These are phyloP conservation scores for Eupeodes corollae DNA, from an alignment of 1,140 invertebrate species.

Conservation along the genomic window DNA sequence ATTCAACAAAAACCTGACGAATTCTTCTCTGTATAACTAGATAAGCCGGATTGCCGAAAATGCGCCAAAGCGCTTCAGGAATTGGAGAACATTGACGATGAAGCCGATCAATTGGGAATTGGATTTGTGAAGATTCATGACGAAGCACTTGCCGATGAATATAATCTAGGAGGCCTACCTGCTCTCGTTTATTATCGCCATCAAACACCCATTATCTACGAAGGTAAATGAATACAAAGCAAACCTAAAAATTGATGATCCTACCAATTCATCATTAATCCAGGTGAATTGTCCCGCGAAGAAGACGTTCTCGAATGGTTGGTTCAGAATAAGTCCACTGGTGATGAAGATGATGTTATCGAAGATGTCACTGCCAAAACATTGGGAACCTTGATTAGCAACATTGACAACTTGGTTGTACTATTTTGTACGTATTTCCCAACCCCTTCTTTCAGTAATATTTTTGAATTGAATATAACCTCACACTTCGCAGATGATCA, in stretches of 20 bases:
- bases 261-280: slow-evolving; percentile 13
- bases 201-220: slow-evolving; percentile 89
- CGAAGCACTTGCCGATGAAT: slow-evolving; percentile 81
- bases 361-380: slow-evolving; percentile 86
- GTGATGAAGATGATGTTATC: slow-evolving; percentile 85
- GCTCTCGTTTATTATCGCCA: slow-evolving; percentile 87
- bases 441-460: background rate
- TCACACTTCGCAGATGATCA: slow-evolving; percentile 55
- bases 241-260: slow-evolving; percentile 2
- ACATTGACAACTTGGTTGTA: slow-evolving; percentile 83
- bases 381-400: slow-evolving; percentile 74
- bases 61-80: slow-evolving; percentile 80
- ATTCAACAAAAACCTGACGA: slow-evolving; percentile 11
- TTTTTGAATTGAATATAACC: slow-evolving; percentile 3
- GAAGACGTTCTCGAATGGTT: slow-evolving; percentile 90
- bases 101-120: slow-evolving; percentile 88
- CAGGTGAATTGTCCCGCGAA: slow-evolving; percentile 80
- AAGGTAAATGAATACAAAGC: slow-evolving; percentile 48
- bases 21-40: slow-evolving; percentile 42
- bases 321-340: slow-evolving; percentile 82
- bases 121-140: slow-evolving; percentile 92
- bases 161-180: slow-evolving; percentile 78
- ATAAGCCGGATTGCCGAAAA: slow-evolving; percentile 86
- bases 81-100: slow-evolving; percentile 89
- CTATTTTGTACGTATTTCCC: slow-evolving; percentile 70